A percentile compares a stretch with the other conserved stretches of the same genome.
Evolutionary conservation across 2,797 vertebrate species (phyloP).

Genomic region (Ctenopoma multispine): DNA sequence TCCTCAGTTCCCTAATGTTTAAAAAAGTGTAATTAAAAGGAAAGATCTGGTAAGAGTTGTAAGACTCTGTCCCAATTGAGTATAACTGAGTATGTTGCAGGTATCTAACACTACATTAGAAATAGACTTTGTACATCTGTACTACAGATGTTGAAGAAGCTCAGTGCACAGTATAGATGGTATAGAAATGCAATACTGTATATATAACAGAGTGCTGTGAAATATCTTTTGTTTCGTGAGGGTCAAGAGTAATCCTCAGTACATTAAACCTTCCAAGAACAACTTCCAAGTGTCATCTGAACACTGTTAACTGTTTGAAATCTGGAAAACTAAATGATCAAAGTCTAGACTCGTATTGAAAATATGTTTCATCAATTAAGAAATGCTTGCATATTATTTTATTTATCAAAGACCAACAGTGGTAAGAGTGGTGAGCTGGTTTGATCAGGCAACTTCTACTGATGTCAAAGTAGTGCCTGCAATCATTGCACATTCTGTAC

Average conservation of each 20-base stretch:
- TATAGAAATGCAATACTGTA: too few relatives aligned
- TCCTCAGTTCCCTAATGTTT: too few relatives aligned
- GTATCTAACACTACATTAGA: too few relatives aligned
- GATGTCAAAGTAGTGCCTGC: constrained; percentile 43
- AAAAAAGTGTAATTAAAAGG: too few relatives aligned
- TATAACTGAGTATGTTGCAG: too few relatives aligned
- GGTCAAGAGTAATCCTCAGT: not conserved
- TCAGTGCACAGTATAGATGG: too few relatives aligned
- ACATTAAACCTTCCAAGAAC: constrained; percentile 9
- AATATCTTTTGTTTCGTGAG: not conserved
- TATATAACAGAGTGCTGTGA: not conserved
- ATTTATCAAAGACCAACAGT: constrained; percentile 60
- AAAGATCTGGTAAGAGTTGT: too few relatives aligned
- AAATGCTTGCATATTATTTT: constrained; percentile 38
- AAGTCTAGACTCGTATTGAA: constrained; percentile 33
- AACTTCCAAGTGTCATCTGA: constrained; percentile 7
- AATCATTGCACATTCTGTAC: constrained; percentile 60
- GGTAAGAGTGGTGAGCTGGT: constrained; percentile 8
- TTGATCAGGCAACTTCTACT: constrained; percentile 43
- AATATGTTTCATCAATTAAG: constrained; percentile 39
- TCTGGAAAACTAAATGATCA: constrained; percentile 32
- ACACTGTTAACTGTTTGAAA: constrained; percentile 13
- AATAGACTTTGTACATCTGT: too few relatives aligned
- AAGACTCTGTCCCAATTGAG: too few relatives aligned
- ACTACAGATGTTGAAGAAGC: too few relatives aligned